Evolutionary conservation across 2,888 invertebrate species (phyloP).

Genomic region (Opisthograptis luteolata): DNA sequence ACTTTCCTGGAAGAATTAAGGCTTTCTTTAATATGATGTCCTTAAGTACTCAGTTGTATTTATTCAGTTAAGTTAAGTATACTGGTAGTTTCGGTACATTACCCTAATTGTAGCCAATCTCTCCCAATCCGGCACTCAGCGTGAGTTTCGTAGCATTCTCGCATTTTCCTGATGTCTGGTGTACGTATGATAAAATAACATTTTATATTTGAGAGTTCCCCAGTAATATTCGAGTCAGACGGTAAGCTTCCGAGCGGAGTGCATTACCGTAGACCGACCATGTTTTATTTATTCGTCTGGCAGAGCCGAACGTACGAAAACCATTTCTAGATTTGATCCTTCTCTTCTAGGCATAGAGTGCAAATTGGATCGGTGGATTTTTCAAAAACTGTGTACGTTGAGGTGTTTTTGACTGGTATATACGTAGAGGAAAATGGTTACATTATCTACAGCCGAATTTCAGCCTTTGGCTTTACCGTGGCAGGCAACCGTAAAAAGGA

Average conservation of each 20-base stretch:
- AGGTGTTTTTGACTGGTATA: slow-evolving; percentile 36
- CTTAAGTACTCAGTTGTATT: slow-evolving; percentile 4
- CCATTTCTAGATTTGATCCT: slow-evolving; percentile 11
- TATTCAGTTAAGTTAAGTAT: neutral
- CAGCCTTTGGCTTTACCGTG: slow-evolving; percentile 44
- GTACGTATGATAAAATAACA: slow-evolving; percentile 40
- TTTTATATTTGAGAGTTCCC: slow-evolving; percentile 44
- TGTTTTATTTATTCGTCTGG: slow-evolving; percentile 73
- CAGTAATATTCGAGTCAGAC: slow-evolving; percentile 43
- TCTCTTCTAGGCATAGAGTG: slow-evolving; percentile 14
- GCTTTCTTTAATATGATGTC: neutral
- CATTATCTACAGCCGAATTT: slow-evolving; percentile 70
- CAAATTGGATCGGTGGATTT: slow-evolving; percentile 6
- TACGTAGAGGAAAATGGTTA: slow-evolving; percentile 62
- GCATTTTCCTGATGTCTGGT: slow-evolving; percentile 32
- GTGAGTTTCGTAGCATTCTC: slow-evolving; percentile 15
- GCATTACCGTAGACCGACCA: slow-evolving; percentile 61
- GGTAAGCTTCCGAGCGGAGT: slow-evolving; percentile 53
- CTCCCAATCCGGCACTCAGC: slow-evolving; percentile 20
- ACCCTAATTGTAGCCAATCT: slow-evolving; percentile 29
- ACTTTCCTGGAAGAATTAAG: slow-evolving; percentile 4
- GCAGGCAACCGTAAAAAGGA: slow-evolving; percentile 37
- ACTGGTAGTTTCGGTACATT: slow-evolving; percentile 17
- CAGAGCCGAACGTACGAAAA: slow-evolving; percentile 30
- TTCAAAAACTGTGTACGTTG: slow-evolving; percentile 26